Conservation (phyloP, 2,113 vertebrate species). For the Xyrauchen texanus region DNA sequence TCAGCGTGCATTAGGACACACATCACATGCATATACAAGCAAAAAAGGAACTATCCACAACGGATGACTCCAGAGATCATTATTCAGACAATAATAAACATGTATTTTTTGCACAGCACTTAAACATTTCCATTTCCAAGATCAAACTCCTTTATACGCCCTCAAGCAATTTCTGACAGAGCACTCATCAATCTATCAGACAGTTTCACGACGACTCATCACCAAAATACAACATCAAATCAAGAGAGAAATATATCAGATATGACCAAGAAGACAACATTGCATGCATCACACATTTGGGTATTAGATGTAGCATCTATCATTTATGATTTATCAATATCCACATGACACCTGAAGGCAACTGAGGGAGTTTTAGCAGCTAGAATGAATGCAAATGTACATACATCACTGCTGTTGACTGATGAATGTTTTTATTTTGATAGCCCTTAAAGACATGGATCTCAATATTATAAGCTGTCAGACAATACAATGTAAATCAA, state of each 20-base stretch:
- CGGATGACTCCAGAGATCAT: background rate
- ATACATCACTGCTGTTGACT: background rate
- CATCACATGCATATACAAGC: no score
- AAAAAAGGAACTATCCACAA: no score
- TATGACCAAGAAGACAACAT: background rate
- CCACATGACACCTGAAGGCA: constrained; percentile 18
- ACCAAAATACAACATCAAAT: constrained; percentile 8
- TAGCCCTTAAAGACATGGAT: background rate
- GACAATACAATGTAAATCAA: no score
- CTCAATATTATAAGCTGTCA: no score
- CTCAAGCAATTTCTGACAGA: background rate
- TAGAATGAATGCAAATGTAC: no score
- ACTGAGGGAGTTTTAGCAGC: background rate
- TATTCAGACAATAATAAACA: constrained; percentile 31
- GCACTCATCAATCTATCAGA: constrained; percentile 26
- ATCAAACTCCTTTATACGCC: background rate
- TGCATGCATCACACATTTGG: background rate
- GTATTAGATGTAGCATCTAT: background rate
- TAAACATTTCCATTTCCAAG: constrained; percentile 11
- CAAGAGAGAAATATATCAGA: constrained; percentile 15
- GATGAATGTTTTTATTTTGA: background rate
- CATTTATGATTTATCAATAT: constrained; percentile 23
- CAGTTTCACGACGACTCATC: constrained; percentile 6
- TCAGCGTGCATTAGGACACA: no score
- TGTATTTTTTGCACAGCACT: background rate